Conservation (phyloP, 2,797 vertebrate genomes). For the Lophotriccus pileatus region DNA sequence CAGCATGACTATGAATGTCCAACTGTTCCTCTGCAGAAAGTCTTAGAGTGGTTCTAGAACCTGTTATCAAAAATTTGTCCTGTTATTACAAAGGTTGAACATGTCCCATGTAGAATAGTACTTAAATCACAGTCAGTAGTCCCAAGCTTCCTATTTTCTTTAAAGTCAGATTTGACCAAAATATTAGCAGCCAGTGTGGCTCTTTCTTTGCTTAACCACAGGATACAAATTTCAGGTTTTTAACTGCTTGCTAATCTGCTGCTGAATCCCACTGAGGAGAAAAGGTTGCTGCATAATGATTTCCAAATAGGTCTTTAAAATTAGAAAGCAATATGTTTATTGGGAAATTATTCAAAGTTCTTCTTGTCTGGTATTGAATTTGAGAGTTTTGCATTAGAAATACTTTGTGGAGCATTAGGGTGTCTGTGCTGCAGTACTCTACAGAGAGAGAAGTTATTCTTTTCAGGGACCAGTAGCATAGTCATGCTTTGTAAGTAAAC, state of each 20-base stretch:
- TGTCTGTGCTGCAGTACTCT: background rate
- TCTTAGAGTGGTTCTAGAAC: background rate
- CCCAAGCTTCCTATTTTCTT: background rate
- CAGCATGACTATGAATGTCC: background rate
- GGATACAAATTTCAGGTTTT: conserved; percentile 8
- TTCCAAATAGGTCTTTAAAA: conserved; percentile 24
- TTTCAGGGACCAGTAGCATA: background rate
- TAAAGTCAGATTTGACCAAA: conserved; percentile 5
- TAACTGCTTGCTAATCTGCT: conserved; percentile 43
- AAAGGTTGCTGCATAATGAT: conserved; percentile 33
- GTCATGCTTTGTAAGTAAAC: background rate
- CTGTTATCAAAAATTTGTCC: background rate
- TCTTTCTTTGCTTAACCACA: conserved; percentile 27
- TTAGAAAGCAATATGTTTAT: background rate
- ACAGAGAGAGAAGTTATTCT: background rate
- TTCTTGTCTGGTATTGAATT: background rate
- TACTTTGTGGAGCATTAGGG: background rate
- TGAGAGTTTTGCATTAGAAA: background rate
- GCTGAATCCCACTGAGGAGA: conserved; percentile 30
- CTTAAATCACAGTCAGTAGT: background rate
- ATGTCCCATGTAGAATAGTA: background rate
- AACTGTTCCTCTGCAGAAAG: background rate
- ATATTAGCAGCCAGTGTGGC: background rate
- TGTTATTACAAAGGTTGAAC: background rate
- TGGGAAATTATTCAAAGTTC: background rate